Evolutionary conservation across 2,113 vertebrate species (phyloP).

Genomic region (Oryzias celebensis): DNA sequence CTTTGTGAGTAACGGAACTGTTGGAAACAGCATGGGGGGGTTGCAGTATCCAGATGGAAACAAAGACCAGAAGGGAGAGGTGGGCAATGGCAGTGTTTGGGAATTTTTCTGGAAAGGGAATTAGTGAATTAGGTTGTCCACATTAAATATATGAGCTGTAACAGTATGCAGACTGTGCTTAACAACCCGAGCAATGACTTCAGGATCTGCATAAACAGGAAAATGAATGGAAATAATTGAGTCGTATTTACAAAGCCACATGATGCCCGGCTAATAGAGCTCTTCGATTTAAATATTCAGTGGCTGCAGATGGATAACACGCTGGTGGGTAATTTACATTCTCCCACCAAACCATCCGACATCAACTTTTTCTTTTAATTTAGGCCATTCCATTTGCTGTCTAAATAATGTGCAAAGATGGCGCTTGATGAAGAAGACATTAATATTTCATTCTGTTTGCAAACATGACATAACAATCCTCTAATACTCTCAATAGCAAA

Average conservation of each 20-base stretch:
- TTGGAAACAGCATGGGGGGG: conserved; percentile 46
- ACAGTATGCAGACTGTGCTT: conserved; percentile 21
- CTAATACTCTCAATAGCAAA: too few relatives aligned
- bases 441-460: neutral
- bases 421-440: neutral
- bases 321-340: conserved; percentile 11
- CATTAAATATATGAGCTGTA: conserved; percentile 22
- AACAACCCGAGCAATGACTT: conserved; percentile 35
- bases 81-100: conserved; percentile 33
- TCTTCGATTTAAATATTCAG: conserved; percentile 27
- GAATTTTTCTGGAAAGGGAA: conserved; percentile 28
- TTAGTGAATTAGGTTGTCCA: conserved; percentile 29
- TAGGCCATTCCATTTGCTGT: neutral
- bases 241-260: conserved; percentile 33
- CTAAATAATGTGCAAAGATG: neutral
- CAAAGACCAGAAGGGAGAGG: conserved; percentile 43
- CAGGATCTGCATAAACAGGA: conserved; percentile 7
- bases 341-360: conserved; percentile 7
- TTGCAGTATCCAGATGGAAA: conserved; percentile 37
- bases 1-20: conserved; percentile 44
- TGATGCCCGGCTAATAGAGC: conserved; percentile 13
- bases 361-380: neutral
- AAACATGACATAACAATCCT: too few relatives aligned
- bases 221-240: conserved; percentile 29
- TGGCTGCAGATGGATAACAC: conserved; percentile 4